Conservation (phyloP, 2,797 vertebrate species). For the Spinus pinus region DNA sequence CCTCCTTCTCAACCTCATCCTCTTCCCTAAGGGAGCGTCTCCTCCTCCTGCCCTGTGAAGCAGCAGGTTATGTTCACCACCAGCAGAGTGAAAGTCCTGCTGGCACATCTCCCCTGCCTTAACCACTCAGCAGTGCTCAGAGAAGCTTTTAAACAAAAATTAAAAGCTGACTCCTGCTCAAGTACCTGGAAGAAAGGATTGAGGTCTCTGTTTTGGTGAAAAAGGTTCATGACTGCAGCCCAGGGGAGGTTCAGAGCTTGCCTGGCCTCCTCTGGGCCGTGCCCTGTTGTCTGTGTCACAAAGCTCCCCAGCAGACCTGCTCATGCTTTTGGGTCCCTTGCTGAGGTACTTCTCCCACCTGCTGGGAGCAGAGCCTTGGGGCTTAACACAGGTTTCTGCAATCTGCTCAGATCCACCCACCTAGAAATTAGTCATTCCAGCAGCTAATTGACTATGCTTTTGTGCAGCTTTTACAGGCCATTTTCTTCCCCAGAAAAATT, state of each 20-base stretch:
- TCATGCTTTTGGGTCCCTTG: not conserved
- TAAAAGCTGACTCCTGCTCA: not conserved
- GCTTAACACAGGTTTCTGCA: not conserved
- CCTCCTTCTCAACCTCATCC: not conserved
- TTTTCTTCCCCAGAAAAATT: not conserved
- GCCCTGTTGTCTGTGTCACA: not conserved
- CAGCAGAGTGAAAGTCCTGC: not conserved
- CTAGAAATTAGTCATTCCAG: constrained; percentile 57
- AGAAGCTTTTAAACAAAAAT: not conserved
- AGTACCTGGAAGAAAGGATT: not conserved
- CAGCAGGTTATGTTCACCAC: not conserved
- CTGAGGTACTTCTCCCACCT: not conserved
- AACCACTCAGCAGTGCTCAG: not conserved
- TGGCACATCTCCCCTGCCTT: not conserved
- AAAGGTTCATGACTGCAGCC: fast-evolving
- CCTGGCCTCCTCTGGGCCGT: not conserved
- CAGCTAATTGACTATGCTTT: constrained; percentile 24
- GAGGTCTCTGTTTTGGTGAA: not conserved
- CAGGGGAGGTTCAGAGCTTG: not conserved
- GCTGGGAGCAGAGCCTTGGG: not conserved
- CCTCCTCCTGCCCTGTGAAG: not conserved
- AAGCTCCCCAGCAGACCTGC: not conserved
- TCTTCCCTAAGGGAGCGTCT: not conserved
- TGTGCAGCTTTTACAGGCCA: not conserved
- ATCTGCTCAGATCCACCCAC: constrained; percentile 47